These are phyloP conservation scores for Gallinago stenura DNA, from an alignment of 2,797 vertebrate species.

Conservation along the genomic window DNA sequence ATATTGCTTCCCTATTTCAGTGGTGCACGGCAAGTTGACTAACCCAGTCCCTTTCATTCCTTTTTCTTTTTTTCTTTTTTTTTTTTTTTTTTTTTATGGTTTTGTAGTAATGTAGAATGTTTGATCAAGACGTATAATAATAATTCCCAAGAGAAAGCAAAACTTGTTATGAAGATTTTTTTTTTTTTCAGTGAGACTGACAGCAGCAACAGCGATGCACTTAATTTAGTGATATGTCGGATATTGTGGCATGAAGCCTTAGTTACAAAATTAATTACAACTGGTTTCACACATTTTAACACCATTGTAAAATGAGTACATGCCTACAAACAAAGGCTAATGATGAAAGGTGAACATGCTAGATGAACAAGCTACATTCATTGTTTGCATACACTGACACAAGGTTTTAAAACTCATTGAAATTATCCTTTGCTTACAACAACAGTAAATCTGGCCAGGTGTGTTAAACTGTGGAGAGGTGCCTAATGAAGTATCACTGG, in stretches of 20 bases:
- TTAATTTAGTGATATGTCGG: background rate
- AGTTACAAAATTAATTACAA: background rate
- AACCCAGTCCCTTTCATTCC: background rate
- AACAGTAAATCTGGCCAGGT: background rate
- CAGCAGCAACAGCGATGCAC: background rate
- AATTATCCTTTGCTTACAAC: background rate
- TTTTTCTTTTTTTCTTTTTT: no score
- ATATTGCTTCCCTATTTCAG: background rate
- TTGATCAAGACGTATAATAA: background rate
- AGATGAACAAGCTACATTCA: background rate
- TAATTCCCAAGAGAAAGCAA: background rate
- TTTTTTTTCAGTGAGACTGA: background rate
- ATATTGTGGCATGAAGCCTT: background rate
- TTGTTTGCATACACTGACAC: background rate
- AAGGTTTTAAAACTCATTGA: background rate
- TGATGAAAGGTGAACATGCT: background rate
- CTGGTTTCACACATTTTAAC: background rate
- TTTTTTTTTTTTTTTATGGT: background rate
- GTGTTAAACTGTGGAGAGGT: background rate
- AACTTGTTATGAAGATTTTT: background rate
- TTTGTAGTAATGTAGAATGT: background rate
- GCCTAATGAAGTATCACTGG: background rate
- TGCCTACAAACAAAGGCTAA: background rate
- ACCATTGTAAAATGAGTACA: background rate
- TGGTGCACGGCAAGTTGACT: background rate